These are phyloP conservation scores for Antheraea pernyi DNA, from an alignment of 1,140 invertebrate species.

Conservation along the genomic window DNA sequence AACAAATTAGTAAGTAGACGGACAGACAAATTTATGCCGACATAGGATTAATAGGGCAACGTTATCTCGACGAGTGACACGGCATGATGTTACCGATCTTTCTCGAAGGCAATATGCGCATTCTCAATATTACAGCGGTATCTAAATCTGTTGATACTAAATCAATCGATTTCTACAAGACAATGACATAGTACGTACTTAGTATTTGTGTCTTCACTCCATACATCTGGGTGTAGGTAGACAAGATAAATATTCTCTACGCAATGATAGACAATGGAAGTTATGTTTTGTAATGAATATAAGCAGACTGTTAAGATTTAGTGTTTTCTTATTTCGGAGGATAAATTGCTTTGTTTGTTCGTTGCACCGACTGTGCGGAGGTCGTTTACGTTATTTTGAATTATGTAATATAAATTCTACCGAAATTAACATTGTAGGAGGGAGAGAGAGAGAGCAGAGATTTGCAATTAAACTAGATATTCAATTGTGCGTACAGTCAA, in stretches of 20 bases:
- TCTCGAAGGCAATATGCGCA: not conserved
- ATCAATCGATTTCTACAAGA: constrained; percentile 2
- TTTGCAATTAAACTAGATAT: too few relatives aligned
- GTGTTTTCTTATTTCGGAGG: not conserved
- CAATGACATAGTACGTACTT: not conserved
- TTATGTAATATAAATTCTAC: too few relatives aligned
- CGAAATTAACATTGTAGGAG: too few relatives aligned
- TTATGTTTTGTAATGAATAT: not conserved
- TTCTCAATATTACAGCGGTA: not conserved
- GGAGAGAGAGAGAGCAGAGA: too few relatives aligned
- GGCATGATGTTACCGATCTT: not conserved
- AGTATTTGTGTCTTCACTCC: not conserved
- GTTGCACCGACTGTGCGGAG: not conserved
- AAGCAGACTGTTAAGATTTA: not conserved
- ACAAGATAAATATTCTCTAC: not conserved
- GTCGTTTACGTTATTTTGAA: not conserved
- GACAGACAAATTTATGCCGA: not conserved
- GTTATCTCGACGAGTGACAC: not conserved
- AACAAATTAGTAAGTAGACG: not conserved
- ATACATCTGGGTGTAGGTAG: not conserved
- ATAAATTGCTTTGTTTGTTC: not conserved
- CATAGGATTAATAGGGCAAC: not conserved
- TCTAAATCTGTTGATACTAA: not conserved
- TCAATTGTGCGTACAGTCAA: too few relatives aligned
- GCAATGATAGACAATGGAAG: constrained; percentile 1